Percentiles rank a stretch among this genome's conserved stretches.
These are phyloP conservation scores for Xiphorhynchus erythropygius DNA, from an alignment of 2,797 vertebrate species.

Conservation along the genomic window DNA sequence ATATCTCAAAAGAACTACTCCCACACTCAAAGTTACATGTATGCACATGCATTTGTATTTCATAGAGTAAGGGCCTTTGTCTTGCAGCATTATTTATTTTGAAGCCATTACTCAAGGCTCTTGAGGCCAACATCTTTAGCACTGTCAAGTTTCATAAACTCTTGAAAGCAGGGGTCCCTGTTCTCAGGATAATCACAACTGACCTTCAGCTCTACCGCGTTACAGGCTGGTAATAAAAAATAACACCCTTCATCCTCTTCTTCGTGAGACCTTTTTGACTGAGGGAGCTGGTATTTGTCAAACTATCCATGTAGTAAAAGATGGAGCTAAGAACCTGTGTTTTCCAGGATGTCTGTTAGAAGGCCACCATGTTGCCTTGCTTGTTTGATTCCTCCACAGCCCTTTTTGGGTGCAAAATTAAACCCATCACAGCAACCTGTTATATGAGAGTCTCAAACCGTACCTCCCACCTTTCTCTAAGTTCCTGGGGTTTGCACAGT, in stretches of 20 bases:
- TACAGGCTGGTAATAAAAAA: not conserved
- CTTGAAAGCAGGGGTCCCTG: not conserved
- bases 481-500: not conserved
- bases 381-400: not conserved
- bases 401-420: not conserved
- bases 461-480: not conserved
- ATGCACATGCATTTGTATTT: rapidly evolving
- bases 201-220: not conserved
- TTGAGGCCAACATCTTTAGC: not conserved
- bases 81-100: not conserved
- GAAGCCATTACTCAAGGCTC: not conserved
- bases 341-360: not conserved
- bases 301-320: not conserved
- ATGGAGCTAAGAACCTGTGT: rapidly evolving
- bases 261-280: not conserved
- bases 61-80: not conserved
- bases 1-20: not conserved
- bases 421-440: not conserved
- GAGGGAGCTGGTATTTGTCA: not conserved
- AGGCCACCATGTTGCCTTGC: not conserved
- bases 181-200: not conserved
- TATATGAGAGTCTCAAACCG: not conserved
- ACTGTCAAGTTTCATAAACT: not conserved
- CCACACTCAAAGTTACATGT: not conserved
- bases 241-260: not conserved